Conservation (phyloP, 2,113 vertebrate genomes). For the Bombycilla garrulus region DNA sequence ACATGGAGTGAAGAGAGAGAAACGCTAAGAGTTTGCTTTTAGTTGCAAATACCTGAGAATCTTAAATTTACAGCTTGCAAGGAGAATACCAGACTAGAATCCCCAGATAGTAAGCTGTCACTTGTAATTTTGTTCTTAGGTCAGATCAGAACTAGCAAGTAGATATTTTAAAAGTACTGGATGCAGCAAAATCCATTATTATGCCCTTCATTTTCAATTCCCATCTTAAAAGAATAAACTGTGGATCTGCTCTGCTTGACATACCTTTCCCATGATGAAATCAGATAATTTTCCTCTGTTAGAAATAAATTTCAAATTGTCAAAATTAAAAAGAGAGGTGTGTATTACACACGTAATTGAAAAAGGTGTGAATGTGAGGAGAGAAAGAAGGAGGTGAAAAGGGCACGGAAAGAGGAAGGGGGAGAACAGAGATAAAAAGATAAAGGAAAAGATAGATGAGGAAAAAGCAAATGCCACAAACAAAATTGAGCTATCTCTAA, state of each 20-base stretch:
- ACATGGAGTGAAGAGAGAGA: not conserved
- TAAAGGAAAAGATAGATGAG: not conserved
- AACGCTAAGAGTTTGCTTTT: not conserved
- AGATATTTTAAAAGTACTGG: not conserved
- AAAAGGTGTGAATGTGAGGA: not conserved
- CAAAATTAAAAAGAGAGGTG: not conserved
- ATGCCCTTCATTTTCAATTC: not conserved
- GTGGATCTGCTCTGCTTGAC: not conserved
- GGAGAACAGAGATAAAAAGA: not conserved
- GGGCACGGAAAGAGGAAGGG: fast-evolving
- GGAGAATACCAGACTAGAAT: not conserved
- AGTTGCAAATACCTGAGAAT: not conserved
- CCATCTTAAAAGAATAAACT: not conserved
- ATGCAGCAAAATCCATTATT: not conserved
- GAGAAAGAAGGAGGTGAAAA: not conserved
- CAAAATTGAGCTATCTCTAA: not conserved
- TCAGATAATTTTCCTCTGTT: not conserved
- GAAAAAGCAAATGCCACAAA: not conserved
- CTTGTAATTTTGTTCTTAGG: not conserved
- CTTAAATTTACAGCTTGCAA: not conserved
- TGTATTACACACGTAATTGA: not conserved
- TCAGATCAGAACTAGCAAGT: not conserved
- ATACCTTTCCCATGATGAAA: not conserved
- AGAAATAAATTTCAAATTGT: not conserved
- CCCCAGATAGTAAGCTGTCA: not conserved